Evolutionary conservation across 2,113 vertebrate species (phyloP).

Genomic region (Carassius auratus): DNA sequence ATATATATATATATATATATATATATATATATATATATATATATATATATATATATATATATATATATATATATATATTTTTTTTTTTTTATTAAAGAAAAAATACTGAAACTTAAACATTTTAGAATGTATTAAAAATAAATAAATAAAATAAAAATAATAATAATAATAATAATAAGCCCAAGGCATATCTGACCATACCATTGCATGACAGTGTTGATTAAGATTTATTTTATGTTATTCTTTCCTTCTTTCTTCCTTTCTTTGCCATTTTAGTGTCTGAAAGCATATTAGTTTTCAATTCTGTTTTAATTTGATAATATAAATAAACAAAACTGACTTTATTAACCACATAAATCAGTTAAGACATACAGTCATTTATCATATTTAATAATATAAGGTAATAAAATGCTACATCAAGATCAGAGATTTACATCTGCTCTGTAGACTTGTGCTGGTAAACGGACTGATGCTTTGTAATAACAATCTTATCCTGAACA

Average conservation of each 20-base stretch:
- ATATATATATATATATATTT: no score
- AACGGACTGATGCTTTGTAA: background rate
- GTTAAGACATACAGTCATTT: background rate
- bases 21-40: no score
- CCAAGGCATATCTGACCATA: background rate
- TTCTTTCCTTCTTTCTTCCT: background rate
- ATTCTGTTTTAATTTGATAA: background rate
- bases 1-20: no score
- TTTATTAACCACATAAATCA: background rate
- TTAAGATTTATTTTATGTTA: background rate
- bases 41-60: no score
- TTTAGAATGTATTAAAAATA: background rate
- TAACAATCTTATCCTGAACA: background rate
- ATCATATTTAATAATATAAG: background rate
- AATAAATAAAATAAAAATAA: background rate
- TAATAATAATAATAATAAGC: background rate
- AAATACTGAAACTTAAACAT: background rate
- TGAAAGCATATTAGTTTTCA: background rate
- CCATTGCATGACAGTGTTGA: background rate
- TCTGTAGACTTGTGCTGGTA: background rate
- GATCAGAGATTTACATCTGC: background rate
- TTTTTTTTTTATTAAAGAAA: no score
- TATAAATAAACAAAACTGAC: background rate
- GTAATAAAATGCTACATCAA: background rate
- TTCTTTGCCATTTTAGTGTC: background rate